Evolutionary conservation across 2,797 vertebrate species (phyloP), one percentile per base, ranked within the genome.

Genomic region (Clarias laeviceps): DNA sequence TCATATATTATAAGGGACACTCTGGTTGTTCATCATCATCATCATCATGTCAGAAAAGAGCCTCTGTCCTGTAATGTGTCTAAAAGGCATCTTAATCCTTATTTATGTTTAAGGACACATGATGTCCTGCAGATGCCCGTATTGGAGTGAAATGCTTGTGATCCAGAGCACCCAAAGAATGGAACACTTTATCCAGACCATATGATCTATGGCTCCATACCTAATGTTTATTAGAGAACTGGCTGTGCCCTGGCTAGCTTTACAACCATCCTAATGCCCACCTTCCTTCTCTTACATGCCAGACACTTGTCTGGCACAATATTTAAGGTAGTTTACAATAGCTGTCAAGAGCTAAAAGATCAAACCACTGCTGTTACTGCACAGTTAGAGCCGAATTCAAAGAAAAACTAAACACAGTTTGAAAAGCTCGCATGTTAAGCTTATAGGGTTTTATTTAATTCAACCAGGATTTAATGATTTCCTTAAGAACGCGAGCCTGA

Each of bases 151-250:
- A 68, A 57, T 76, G 40, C 50, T 61, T 24, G 17, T 37, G 76
- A 87, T 66, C 59, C 40, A 29, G 40, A 73, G 40, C 69, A 62
- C 65, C 20, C 50, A 50, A 70, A 74, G n/a, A 57, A 83, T 56
- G 24, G 40, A 81, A 65, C 18, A 34, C 50, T 56, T 50, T 27
- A 62, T 66, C 57, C n/a, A 83, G 65, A n/a, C 64, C 56, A 54
- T 64, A 73, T 80, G 65, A 86, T 79, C 27, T 77, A 82, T 50
- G 7, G 32, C 66, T 65, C 59, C 17, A 72, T 83, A 78, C 64
- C 65, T 79, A 80, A 37, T 79, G 56, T 78, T 69, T 45, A 45
- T 54, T 18, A 72, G 40, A 32, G 79, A 80, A 73, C 29, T 15
- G 20, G 22, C n/a, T 64, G 76, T 86, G 14, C 29, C 27, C 66